A percentile compares a stretch with the other conserved stretches of the same genome.
Evolutionary conservation across 23 tunicate species (phyloP).

Genomic region (Oikopleura dioica): DNA sequence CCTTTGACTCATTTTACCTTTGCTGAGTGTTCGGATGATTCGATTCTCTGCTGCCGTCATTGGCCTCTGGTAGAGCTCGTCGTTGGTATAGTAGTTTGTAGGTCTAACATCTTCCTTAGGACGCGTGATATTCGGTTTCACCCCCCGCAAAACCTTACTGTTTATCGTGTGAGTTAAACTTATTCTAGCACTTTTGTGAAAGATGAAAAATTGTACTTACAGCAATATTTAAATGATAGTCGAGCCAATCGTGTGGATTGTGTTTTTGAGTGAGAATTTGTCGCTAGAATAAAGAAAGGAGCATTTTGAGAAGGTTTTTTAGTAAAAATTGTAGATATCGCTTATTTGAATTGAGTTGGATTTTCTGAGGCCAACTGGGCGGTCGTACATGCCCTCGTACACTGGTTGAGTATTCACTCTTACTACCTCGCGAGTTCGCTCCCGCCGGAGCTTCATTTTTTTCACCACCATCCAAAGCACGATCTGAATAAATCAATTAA

Average conservation of each 20-base stretch:
- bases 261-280: too few species aligned
- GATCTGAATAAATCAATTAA: too few species aligned
- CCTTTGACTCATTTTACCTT: too few species aligned
- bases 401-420: too few species aligned
- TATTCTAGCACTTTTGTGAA: too few species aligned
- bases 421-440: constrained; percentile 5
- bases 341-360: background rate
- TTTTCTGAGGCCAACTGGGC: background rate
- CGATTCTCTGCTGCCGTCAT: background rate
- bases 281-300: too few species aligned
- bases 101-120: background rate
- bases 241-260: too few species aligned
- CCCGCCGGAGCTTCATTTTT: background rate
- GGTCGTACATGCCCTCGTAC: too few species aligned
- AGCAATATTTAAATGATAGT: too few species aligned
- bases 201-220: too few species aligned
- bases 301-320: too few species aligned
- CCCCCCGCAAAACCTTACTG: background rate
- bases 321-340: background rate
- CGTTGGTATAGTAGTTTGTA: background rate
- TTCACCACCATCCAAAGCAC: background rate
- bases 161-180: too few species aligned
- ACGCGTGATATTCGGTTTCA: constrained; percentile 2
- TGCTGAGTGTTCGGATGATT: background rate
- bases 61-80: background rate